phyloP scores from a whole-genome alignment of 2,113 vertebrate genomes.

The Campylorhamphus procurvoides region DNA sequence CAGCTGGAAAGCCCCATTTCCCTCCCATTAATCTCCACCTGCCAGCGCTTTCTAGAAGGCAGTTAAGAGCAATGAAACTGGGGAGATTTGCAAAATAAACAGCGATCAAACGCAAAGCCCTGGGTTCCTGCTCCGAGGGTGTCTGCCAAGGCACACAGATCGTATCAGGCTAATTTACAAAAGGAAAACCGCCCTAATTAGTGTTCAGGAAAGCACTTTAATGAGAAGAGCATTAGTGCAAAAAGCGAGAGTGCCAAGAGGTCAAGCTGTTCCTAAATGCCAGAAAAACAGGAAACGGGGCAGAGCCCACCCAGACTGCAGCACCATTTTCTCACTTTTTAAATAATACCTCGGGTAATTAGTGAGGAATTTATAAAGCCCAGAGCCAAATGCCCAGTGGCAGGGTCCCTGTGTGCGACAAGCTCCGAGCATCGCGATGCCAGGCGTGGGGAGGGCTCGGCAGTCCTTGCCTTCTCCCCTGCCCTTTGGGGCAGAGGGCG shows the following conservation, averaged over 20 bases:
- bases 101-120: neutral
- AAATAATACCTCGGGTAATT: neutral
- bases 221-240: neutral
- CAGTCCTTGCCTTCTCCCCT: neutral
- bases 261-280: neutral
- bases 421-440: accelerated
- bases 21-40: neutral
- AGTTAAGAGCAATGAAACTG: neutral
- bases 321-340: neutral
- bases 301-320: neutral
- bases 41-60: neutral
- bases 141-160: conserved; percentile 58
- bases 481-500: accelerated
- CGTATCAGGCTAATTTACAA: conserved; percentile 48
- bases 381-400: neutral
- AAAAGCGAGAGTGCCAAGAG: neutral
- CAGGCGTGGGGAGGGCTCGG: accelerated
- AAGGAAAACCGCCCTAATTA: conserved; percentile 53
- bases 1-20: neutral
- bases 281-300: neutral
- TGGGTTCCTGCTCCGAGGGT: neutral
- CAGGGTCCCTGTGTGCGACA: accelerated
- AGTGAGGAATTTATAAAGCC: neutral
- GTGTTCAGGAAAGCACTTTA: conserved; percentile 40
- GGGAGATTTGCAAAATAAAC: conserved; percentile 56